Conservation (phyloP, 23 tunicate species). For the Oikopleura albicans region DNA sequence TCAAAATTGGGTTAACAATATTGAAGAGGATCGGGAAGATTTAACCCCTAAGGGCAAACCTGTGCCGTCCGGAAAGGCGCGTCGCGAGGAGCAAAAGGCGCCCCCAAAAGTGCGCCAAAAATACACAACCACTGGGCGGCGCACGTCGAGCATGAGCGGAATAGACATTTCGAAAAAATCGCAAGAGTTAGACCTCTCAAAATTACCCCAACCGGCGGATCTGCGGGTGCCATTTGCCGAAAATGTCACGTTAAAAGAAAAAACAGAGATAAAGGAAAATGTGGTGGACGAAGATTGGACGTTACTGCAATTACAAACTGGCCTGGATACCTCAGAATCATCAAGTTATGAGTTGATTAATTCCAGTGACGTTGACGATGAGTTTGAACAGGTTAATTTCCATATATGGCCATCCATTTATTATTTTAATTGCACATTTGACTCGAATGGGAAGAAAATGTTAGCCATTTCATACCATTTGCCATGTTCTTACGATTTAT, state of each 20-base stretch:
- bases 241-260: neutral
- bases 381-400: constrained; percentile 4
- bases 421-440: neutral
- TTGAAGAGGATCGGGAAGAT: neutral
- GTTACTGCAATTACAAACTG: neutral
- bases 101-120: constrained; percentile 1
- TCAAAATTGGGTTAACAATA: constrained; percentile 8
- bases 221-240: neutral
- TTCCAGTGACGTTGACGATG: neutral
- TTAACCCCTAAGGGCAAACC: neutral
- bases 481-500: too few relatives aligned
- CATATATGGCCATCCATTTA: too few relatives aligned
- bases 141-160: neutral
- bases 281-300: neutral
- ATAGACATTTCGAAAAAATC: neutral
- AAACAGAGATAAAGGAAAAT: neutral
- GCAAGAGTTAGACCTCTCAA: neutral
- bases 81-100: neutral
- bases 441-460: neutral
- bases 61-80: neutral
- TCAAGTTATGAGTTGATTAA: neutral
- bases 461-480: too few relatives aligned
- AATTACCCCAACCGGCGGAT: neutral
- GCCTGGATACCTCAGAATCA: neutral
- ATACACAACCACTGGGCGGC: neutral